These are phyloP conservation scores for Sitophilus oryzae DNA, from an alignment of 1,140 invertebrate species.

Conservation along the genomic window DNA sequence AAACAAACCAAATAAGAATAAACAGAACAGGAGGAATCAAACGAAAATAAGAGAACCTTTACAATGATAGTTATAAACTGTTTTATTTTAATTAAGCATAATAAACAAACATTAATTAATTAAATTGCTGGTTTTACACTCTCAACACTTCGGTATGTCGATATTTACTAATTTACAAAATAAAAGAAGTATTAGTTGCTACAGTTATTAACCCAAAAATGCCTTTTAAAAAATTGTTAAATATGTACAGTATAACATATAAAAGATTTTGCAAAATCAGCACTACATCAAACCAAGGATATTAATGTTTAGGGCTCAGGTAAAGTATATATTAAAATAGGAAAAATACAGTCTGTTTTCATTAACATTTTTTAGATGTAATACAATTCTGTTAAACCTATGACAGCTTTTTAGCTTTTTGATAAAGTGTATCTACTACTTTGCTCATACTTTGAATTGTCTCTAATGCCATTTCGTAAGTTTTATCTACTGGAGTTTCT, in stretches of 20 bases:
- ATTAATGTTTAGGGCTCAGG: not conserved
- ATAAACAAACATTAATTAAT: constrained; percentile 4
- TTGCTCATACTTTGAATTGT: constrained; percentile 99
- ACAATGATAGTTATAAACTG: constrained; percentile 9
- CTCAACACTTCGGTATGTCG: not conserved
- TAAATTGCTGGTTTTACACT: constrained; percentile 5
- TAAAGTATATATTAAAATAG: constrained; percentile 19
- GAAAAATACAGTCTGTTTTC: constrained; percentile 40
- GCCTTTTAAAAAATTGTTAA: constrained; percentile 17
- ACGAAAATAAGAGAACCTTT: constrained; percentile 9
- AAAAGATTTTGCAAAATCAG: constrained; percentile 1
- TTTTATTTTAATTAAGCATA: constrained; percentile 62
- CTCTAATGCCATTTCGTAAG: constrained; percentile 93
- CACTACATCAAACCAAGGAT: constrained; percentile 11
- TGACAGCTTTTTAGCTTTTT: constrained; percentile 97
- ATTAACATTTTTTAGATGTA: constrained; percentile 20
- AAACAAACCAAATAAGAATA: constrained; percentile 7
- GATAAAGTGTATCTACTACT: constrained; percentile 96
- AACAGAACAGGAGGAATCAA: constrained; percentile 5
- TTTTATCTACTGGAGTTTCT: constrained; percentile 89
- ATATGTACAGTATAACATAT: constrained; percentile 28
- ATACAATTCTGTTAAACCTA: constrained; percentile 50
- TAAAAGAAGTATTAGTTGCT: not conserved
- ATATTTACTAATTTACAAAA: not conserved
- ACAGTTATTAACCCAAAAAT: not conserved